Conservation (phyloP, 1,140 invertebrate species). For the Olivierus martensii region DNA sequence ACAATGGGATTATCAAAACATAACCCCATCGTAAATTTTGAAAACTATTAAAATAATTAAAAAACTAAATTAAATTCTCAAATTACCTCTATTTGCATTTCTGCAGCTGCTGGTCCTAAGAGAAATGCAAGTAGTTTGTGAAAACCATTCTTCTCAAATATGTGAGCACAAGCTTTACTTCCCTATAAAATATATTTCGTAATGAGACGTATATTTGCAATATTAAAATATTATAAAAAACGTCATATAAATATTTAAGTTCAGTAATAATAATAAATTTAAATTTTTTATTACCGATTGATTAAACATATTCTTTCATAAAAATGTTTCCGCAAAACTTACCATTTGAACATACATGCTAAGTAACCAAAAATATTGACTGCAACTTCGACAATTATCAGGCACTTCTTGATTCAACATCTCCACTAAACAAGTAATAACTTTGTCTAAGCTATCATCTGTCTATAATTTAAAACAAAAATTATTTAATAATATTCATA, state of each 20-base stretch:
- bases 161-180: slow-evolving; percentile 32
- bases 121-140: slow-evolving; percentile 32
- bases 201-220: not conserved
- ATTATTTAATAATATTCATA: too few species aligned
- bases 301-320: too few species aligned
- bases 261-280: too few species aligned
- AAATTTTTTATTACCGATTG: too few species aligned
- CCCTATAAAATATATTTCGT: slow-evolving; percentile 26
- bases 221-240: not conserved
- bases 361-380: slow-evolving; percentile 36
- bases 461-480: too few species aligned
- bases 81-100: slow-evolving; percentile 10
- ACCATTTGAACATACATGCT: slow-evolving; percentile 33
- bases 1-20: too few species aligned
- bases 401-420: slow-evolving; percentile 35
- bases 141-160: slow-evolving; percentile 34
- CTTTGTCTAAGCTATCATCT: slow-evolving; percentile 25
- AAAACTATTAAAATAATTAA: not conserved
- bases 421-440: slow-evolving; percentile 29
- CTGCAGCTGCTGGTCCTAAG: slow-evolving; percentile 26
- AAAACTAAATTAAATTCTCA: not conserved
- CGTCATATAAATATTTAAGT: too few species aligned
- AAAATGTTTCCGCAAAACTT: too few species aligned
- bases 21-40: too few species aligned
- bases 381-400: slow-evolving; percentile 33